Base-by-base conservation (phyloP, 1,140 invertebrate species). In the Lineus longissimus region DNA sequence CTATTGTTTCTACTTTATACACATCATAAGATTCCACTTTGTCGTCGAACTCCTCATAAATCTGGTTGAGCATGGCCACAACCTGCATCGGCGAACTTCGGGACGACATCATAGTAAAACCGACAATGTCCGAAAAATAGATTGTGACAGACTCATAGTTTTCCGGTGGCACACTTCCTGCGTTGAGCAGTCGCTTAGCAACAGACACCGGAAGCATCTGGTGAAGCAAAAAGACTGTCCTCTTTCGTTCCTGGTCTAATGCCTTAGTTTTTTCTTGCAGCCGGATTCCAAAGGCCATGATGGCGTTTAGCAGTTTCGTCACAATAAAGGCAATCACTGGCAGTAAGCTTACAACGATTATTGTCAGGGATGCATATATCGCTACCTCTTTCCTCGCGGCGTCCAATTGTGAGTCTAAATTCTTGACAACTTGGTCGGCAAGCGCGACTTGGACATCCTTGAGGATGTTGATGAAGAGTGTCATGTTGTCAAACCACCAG, bases 401-500 rank as follows among this genome's bases (percentile, higher is more conserved):
- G 17, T 15, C 25, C n/a, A 67, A 61, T 33, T 73, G 66, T 41
- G 41, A 15, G 2, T 68, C 40, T 22, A 73, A 43, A 2, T 36
- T 57, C 1, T 9, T 1, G 13, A 66, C 57, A 19, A 67, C 64
- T 54, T 69, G 43, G 11, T 13, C 11, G 2, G 67, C 67, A 22
- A 71, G 45, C 1, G 45, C 25, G 30, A 64, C 64, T 33, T 71
- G 66, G 22, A 66, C 54, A n/a, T n/a, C 56, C 25, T 73, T 68
- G 23, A 73, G 43, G 36, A 70, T 67, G 55, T 73, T 68, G 56
- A 73, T 72, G 55, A 68, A 73, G 22, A 29, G 17, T 13, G 72
- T 73, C 72, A 73, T 73, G 43, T 72, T 73, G 15, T 55, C 43
- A 59, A 73, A 73, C 72, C 72, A 73, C 54, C 25, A 13, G n/a